These are phyloP conservation scores for Meiosimyza platycephala DNA, from an alignment of 2,888 invertebrate genomes.

Conservation along the genomic window DNA sequence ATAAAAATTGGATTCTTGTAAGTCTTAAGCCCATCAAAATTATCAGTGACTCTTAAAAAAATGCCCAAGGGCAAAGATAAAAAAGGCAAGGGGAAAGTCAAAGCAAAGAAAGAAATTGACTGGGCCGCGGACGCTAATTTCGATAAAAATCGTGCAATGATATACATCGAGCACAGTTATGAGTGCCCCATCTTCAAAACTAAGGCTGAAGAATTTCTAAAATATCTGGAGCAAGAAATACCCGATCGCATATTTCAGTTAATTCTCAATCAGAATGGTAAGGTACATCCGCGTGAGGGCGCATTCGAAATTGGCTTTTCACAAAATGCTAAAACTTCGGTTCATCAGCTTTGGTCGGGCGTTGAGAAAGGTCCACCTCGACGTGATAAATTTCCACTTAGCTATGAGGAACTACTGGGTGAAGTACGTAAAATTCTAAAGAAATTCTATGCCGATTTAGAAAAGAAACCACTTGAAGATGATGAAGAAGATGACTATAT, in stretches of 20 bases:
- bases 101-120: slow-evolving; percentile 54
- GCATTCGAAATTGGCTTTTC: slow-evolving; percentile 61
- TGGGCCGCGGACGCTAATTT: slow-evolving; percentile 59
- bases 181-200: slow-evolving; percentile 62
- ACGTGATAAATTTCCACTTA: slow-evolving; percentile 60
- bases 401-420: slow-evolving; percentile 53
- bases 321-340: slow-evolving; percentile 61
- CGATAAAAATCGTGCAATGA: slow-evolving; percentile 57
- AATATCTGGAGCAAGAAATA: slow-evolving; percentile 51
- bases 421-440: slow-evolving; percentile 55
- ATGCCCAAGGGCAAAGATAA: slow-evolving; percentile 39
- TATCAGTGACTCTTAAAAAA: neutral
- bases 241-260: slow-evolving; percentile 58
- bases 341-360: slow-evolving; percentile 56
- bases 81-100: slow-evolving; percentile 43
- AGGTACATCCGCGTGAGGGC: slow-evolving; percentile 53
- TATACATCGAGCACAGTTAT: slow-evolving; percentile 60
- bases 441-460: slow-evolving; percentile 59
- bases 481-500: slow-evolving; percentile 45
- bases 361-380: slow-evolving; percentile 61
- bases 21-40: neutral
- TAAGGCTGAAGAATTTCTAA: slow-evolving; percentile 58
- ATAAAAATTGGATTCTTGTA: slow-evolving; percentile 3
- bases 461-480: slow-evolving; percentile 36
- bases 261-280: slow-evolving; percentile 56